Conservation (phyloP, 2,113 vertebrate species). For the Sisor rabdophorus region DNA sequence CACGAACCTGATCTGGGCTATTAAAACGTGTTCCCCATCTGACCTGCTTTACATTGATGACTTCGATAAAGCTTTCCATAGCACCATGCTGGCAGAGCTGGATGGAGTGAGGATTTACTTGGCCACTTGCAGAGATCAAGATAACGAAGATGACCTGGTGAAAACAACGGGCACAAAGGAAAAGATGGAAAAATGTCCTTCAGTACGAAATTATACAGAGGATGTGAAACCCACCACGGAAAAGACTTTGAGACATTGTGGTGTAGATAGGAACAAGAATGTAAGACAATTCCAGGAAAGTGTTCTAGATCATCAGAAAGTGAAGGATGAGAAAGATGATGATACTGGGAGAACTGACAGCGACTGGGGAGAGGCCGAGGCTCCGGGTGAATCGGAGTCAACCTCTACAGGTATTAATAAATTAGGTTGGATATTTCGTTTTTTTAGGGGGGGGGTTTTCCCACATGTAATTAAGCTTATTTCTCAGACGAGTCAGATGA, state of each 20-base stretch:
- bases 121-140: conserved; percentile 61
- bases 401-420: neutral
- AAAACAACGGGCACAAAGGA: neutral
- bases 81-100: conserved; percentile 75
- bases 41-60: conserved; percentile 80
- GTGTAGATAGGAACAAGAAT: neutral
- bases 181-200: neutral
- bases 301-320: neutral
- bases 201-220: neutral
- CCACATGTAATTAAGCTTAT: conserved; percentile 12
- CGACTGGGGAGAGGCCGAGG: conserved; percentile 14
- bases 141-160: neutral
- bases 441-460: too few species aligned
- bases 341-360: neutral
- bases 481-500: neutral
- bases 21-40: conserved; percentile 80
- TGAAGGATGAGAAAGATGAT: neutral
- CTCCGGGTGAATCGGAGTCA: neutral
- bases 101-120: conserved; percentile 80
- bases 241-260: neutral
- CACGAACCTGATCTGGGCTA: conserved; percentile 85
- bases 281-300: neutral
- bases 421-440: too few species aligned
- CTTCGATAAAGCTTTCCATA: conserved; percentile 72
- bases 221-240: neutral